Evolutionary conservation across 2,888 invertebrate genomes (phyloP).

Genomic region (Harpalus rufipes): DNA sequence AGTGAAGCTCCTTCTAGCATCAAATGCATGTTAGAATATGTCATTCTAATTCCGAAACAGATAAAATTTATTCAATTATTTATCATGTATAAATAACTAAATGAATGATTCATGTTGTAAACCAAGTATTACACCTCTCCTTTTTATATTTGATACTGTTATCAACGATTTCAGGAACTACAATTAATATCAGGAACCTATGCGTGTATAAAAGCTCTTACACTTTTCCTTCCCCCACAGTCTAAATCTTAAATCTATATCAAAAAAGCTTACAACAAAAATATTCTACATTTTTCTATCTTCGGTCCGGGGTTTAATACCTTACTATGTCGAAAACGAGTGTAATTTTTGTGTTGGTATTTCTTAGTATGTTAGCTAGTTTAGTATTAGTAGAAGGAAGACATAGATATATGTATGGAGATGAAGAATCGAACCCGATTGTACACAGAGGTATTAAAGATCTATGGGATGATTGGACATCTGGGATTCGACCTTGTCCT

Average conservation of each 20-base stretch:
- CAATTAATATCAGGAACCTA: not conserved
- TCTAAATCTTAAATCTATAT: no score
- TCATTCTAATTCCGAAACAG: no score
- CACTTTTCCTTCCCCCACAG: no score
- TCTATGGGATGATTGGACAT: slow-evolving; percentile 31
- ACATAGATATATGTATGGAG: not conserved
- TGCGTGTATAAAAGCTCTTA: not conserved
- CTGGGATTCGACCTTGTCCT: slow-evolving; percentile 31
- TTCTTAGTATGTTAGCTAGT: not conserved
- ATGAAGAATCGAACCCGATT: not conserved
- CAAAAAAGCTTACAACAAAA: no score
- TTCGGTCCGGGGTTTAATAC: no score
- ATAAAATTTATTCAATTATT: no score
- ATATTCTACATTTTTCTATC: no score
- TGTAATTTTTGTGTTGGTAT: not conserved
- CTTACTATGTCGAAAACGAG: no score
- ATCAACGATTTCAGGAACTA: not conserved
- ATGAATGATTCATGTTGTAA: not conserved
- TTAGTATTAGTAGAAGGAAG: not conserved
- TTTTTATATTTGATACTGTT: not conserved
- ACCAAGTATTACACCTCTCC: not conserved
- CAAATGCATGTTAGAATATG: no score
- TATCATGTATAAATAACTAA: not conserved
- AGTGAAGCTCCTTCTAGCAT: no score
- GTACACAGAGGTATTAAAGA: slow-evolving; percentile 15